Evolutionary conservation across 2,113 vertebrate species (phyloP).

Genomic region (Lichenostomus cassidix): DNA sequence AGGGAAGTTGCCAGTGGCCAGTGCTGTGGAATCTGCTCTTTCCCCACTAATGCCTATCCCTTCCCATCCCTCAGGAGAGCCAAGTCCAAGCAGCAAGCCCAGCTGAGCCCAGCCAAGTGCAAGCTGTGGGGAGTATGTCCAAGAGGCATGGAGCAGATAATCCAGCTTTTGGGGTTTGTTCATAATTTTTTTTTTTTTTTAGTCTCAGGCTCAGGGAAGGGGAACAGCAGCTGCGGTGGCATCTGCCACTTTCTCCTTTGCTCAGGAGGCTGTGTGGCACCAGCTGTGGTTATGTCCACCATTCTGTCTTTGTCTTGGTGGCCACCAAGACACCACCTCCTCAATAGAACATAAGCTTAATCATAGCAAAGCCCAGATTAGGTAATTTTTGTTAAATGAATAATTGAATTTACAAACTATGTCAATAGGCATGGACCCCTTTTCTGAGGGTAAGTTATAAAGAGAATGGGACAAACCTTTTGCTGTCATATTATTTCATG

Average conservation of each 20-base stretch:
- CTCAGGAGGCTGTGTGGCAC: background rate
- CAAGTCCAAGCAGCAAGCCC: rapidly evolving
- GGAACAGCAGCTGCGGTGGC: rapidly evolving
- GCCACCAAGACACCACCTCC: background rate
- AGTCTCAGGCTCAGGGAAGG: background rate
- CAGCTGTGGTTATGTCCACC: rapidly evolving
- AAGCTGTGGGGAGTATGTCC: background rate
- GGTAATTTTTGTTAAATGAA: background rate
- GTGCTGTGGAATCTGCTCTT: rapidly evolving
- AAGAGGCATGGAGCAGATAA: background rate
- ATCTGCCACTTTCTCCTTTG: background rate
- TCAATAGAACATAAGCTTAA: background rate
- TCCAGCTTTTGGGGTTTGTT: rapidly evolving
- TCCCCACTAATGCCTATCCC: too few relatives aligned
- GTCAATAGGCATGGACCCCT: background rate
- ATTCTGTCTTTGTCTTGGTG: background rate
- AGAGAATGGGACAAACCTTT: background rate
- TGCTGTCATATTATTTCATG: background rate
- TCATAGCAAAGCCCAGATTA: background rate
- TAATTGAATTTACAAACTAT: background rate
- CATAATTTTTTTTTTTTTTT: background rate
- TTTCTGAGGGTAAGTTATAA: background rate
- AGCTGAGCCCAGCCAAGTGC: background rate
- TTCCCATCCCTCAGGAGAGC: background rate
- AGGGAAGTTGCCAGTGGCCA: rapidly evolving